Evolutionary conservation across 1,140 invertebrate genomes (phyloP).

Genomic region (Lasioglossum baleicum): DNA sequence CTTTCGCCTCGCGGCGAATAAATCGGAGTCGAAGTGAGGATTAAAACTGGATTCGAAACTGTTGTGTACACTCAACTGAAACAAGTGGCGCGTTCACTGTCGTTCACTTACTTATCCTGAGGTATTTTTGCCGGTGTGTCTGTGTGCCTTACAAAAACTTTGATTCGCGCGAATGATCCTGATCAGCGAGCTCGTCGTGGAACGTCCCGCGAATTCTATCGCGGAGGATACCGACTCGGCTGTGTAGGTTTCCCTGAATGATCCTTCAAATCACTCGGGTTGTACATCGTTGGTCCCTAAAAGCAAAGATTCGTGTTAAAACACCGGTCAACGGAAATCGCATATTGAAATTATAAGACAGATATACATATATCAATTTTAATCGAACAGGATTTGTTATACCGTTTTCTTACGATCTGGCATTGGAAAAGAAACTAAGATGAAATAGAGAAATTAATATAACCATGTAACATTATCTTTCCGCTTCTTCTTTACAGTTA

Average conservation of each 20-base stretch:
- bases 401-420: not conserved
- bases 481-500: not conserved
- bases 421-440: not conserved
- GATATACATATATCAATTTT: not conserved
- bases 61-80: not conserved
- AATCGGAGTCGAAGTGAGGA: not conserved
- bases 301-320: slow-evolving; percentile 28
- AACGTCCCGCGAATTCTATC: slow-evolving; percentile 62
- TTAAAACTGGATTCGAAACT: not conserved
- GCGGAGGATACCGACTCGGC: slow-evolving; percentile 69
- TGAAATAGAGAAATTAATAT: not conserved
- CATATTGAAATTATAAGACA: not conserved
- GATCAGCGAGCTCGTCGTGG: slow-evolving; percentile 21
- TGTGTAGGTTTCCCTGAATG: slow-evolving; percentile 65
- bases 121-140: slow-evolving; percentile 21
- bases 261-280: slow-evolving; percentile 71
- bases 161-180: slow-evolving; percentile 21
- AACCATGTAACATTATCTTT: not conserved
- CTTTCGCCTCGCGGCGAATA: not conserved
- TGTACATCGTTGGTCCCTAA: slow-evolving; percentile 76
- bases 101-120: slow-evolving; percentile 33
- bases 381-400: slow-evolving; percentile 16
- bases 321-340: not conserved
- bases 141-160: slow-evolving; percentile 16
- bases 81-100: not conserved